Evolutionary conservation across 2,797 vertebrate genomes (phyloP).

Genomic region (Gallinago solitaria): DNA sequence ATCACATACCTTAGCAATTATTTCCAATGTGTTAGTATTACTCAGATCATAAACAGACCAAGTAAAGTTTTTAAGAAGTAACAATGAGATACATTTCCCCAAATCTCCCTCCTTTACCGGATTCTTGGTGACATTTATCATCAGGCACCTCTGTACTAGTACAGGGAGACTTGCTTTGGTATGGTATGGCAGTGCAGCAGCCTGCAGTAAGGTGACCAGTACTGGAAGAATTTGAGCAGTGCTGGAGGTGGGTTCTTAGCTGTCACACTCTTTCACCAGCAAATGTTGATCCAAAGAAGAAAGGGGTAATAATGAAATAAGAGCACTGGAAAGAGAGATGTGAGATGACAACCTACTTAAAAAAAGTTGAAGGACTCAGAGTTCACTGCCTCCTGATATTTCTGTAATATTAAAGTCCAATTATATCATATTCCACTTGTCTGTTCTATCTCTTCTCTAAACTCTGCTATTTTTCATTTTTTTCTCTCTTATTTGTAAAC

Average conservation of each 20-base stretch:
- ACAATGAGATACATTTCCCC: background rate
- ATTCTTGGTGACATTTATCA: background rate
- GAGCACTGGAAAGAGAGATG: background rate
- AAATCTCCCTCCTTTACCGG: background rate
- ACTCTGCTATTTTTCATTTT: background rate
- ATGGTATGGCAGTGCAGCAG: background rate
- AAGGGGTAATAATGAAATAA: background rate
- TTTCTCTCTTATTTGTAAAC: background rate
- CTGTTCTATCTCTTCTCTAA: background rate
- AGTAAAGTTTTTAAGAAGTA: background rate
- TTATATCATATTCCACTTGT: background rate
- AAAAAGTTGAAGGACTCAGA: background rate
- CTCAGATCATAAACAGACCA: background rate
- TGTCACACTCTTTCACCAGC: background rate
- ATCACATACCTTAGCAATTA: background rate
- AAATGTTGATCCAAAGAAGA: background rate
- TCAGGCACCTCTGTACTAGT: background rate
- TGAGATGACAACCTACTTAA: background rate
- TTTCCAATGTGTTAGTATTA: background rate
- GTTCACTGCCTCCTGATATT: background rate
- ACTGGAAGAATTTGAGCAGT: background rate
- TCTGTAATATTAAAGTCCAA: background rate
- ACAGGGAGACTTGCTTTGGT: background rate
- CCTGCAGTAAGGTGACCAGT: background rate
- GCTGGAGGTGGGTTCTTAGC: background rate